A percentile compares a stretch with the other conserved stretches of the same genome.
phyloP scores from a whole-genome alignment of 2,888 invertebrate genomes.

The Latheticus oryzae region DNA sequence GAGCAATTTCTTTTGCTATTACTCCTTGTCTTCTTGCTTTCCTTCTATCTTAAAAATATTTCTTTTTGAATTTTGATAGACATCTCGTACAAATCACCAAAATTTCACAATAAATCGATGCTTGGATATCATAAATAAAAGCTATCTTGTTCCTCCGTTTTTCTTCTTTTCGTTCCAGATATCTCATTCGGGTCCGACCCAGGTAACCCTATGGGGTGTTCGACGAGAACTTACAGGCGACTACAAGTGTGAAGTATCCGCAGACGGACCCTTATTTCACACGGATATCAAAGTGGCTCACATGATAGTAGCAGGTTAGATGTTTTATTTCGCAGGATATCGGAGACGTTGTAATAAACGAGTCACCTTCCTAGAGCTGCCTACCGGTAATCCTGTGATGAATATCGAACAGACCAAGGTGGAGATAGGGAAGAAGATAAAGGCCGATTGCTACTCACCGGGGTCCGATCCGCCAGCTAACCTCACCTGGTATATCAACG shows the following conservation, averaged over 20 bases:
- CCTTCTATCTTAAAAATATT: slow-evolving; percentile 16
- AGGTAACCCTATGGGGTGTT: slow-evolving; percentile 63
- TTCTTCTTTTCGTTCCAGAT: slow-evolving; percentile 57
- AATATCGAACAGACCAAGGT: slow-evolving; percentile 64
- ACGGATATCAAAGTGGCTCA: slow-evolving; percentile 63
- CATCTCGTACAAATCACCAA: slow-evolving; percentile 24
- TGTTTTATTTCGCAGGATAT: slow-evolving; percentile 16
- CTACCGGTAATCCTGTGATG: slow-evolving; percentile 61
- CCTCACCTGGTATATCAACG: slow-evolving; percentile 67
- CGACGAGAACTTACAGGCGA: slow-evolving; percentile 62
- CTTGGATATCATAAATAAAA: slow-evolving; percentile 27
- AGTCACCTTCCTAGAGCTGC: slow-evolving; percentile 60
- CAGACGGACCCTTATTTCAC: slow-evolving; percentile 65
- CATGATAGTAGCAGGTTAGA: slow-evolving; percentile 64
- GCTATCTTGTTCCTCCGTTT: not conserved
- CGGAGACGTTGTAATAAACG: slow-evolving; percentile 30
- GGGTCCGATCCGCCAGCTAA: slow-evolving; percentile 65
- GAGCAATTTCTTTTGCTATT: too few species aligned
- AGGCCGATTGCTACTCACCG: slow-evolving; percentile 64
- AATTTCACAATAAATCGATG: slow-evolving; percentile 33
- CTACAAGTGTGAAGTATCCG: slow-evolving; percentile 66
- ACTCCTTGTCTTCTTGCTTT: too few species aligned
- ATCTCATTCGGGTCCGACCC: slow-evolving; percentile 62
- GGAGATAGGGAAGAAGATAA: slow-evolving; percentile 64
- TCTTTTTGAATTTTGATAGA: slow-evolving; percentile 17